phyloP scores from a whole-genome alignment of 1,140 invertebrate species.

The Bathynomus jamesi region DNA sequence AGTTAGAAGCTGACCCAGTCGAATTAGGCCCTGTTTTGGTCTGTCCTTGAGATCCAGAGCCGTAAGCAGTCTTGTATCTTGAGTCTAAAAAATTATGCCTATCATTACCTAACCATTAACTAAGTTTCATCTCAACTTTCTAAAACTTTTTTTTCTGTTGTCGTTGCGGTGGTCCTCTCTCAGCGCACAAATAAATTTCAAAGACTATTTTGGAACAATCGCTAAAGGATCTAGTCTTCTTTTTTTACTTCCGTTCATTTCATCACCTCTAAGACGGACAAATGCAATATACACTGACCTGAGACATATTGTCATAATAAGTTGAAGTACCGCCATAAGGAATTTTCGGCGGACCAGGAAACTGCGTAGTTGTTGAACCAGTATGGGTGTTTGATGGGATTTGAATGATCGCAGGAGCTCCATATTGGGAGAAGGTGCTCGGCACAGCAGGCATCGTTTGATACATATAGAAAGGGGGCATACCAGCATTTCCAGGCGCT shows the following conservation, averaged over 20 bases:
- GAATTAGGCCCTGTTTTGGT: conserved; percentile 51
- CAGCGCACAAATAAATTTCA: not conserved
- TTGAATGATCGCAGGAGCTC: conserved; percentile 46
- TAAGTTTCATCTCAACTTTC: no score
- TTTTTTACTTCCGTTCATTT: not conserved
- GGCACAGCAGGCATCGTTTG: conserved; percentile 45
- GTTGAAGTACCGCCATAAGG: conserved; percentile 28
- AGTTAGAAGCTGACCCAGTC: conserved; percentile 49
- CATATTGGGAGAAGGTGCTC: conserved; percentile 61
- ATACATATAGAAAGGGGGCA: conserved; percentile 59
- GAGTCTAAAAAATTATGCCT: conserved; percentile 45
- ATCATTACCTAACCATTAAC: no score
- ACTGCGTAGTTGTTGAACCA: conserved; percentile 33
- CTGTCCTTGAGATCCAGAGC: conserved; percentile 49
- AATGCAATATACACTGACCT: conserved; percentile 30
- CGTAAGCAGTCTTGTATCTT: conserved; percentile 51
- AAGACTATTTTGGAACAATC: not conserved
- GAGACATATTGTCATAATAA: conserved; percentile 35
- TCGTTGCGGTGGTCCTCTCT: no score
- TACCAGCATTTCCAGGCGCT: conserved; percentile 52
- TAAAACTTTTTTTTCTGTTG: no score
- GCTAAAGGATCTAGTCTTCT: not conserved
- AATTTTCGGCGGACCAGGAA: conserved; percentile 29
- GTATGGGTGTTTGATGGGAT: conserved; percentile 31
- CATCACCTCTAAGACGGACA: conserved; percentile 37